phyloP scores from a whole-genome alignment of 2,113 vertebrate genomes.

The Forbesichthys agassizii region DNA sequence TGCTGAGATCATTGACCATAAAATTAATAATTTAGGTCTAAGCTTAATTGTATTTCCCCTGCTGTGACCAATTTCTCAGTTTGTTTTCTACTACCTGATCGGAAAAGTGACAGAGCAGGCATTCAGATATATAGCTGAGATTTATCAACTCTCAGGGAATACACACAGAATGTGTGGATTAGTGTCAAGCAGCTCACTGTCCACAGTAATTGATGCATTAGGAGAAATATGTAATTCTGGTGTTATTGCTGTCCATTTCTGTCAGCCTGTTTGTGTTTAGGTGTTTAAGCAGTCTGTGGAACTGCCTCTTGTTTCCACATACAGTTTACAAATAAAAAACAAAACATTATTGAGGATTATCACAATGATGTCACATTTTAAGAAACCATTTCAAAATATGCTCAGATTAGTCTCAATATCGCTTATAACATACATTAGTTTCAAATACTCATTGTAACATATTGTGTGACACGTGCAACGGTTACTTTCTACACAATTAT shows the following conservation, averaged over 20 bases:
- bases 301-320: not conserved
- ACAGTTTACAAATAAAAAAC: too few relatives aligned
- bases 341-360: not conserved
- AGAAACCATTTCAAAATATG: not conserved
- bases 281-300: not conserved
- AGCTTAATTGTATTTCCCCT: slow-evolving; percentile 51
- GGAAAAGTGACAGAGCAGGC: slow-evolving; percentile 34
- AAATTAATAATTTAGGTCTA: slow-evolving; percentile 67
- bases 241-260: not conserved
- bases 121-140: not conserved
- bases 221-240: not conserved
- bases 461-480: not conserved
- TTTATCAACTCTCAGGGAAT: slow-evolving; percentile 7
- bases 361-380: not conserved
- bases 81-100: slow-evolving; percentile 45
- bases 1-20: slow-evolving; percentile 68
- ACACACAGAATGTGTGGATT: not conserved
- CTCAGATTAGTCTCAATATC: not conserved
- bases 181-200: not conserved
- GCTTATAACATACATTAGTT: not conserved
- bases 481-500: too few relatives aligned
- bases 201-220: not conserved
- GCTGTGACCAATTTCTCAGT: slow-evolving; percentile 34
- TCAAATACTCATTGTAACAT: not conserved
- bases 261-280: not conserved